phyloP scores from a whole-genome alignment of 2,113 vertebrate species.

The Xiphorhynchus elegans region DNA sequence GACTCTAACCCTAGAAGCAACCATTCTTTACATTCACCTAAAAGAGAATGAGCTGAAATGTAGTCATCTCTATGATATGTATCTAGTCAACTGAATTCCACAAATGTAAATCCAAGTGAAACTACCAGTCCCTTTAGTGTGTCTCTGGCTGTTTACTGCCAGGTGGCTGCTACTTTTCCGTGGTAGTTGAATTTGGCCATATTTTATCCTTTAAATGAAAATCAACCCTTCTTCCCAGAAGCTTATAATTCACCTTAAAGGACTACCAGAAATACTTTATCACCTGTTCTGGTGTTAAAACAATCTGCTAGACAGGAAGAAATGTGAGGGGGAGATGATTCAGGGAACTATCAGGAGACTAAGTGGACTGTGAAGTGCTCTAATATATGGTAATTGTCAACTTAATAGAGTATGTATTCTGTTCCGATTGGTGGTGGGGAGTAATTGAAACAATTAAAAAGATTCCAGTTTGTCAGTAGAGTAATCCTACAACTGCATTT shows the following conservation, averaged over 20 bases:
- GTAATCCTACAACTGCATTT: conserved; percentile 44
- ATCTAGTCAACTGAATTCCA: neutral
- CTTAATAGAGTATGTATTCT: conserved; percentile 46
- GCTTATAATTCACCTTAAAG: conserved; percentile 17
- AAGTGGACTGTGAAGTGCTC: conserved; percentile 63
- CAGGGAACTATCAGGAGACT: conserved; percentile 36
- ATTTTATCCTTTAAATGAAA: neutral
- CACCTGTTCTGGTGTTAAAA: neutral
- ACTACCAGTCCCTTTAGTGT: neutral
- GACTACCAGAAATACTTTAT: conserved; percentile 38
- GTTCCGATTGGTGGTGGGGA: conserved; percentile 45
- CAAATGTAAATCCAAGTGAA: neutral
- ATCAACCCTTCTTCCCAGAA: neutral
- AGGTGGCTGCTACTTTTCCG: neutral
- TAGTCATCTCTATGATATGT: neutral
- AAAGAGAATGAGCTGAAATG: neutral
- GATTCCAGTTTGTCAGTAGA: conserved; percentile 52
- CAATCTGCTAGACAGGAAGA: conserved; percentile 24
- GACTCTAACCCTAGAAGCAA: neutral
- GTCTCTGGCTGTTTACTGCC: neutral
- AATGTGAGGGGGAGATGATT: neutral
- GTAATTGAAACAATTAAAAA: conserved; percentile 63
- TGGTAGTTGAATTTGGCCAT: neutral
- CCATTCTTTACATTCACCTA: neutral
- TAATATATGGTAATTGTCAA: conserved; percentile 58